Percentiles rank a stretch among this genome's conserved stretches.
phyloP scores from a whole-genome alignment of 2,113 vertebrate species.

The Kobus ellipsiprymnus region DNA sequence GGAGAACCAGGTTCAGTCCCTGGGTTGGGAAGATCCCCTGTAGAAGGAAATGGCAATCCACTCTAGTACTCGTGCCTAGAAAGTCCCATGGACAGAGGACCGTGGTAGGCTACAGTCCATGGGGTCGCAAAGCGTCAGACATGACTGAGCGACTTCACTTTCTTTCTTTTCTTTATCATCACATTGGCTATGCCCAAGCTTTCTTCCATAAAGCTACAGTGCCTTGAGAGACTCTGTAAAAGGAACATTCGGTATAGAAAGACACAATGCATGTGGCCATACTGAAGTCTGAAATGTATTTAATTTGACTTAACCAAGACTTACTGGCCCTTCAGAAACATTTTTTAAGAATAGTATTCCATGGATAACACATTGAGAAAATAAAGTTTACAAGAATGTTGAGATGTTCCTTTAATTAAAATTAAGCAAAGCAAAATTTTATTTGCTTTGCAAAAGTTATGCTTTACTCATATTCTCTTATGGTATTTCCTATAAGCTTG shows the following conservation, averaged over 20 bases:
- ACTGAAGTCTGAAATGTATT: neutral
- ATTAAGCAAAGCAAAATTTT: neutral
- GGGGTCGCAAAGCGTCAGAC: neutral
- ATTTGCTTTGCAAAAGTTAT: slow-evolving; percentile 27
- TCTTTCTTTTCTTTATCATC: neutral
- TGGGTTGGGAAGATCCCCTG: neutral
- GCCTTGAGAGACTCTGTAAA: neutral
- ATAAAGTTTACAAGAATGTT: neutral
- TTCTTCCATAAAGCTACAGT: neutral
- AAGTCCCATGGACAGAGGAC: neutral
- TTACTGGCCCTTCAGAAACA: neutral
- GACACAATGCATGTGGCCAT: neutral
- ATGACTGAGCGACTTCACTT: neutral
- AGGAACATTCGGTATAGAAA: neutral
- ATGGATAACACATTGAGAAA: neutral
- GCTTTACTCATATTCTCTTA: slow-evolving; percentile 27
- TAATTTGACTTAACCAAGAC: neutral
- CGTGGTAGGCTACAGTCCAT: neutral
- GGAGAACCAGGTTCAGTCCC: neutral
- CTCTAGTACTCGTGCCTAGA: neutral
- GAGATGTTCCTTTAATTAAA: neutral
- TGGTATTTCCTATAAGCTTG: slow-evolving; percentile 37
- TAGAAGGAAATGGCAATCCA: neutral
- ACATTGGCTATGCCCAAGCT: neutral
- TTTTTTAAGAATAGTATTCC: neutral